Evolutionary conservation across 2,113 vertebrate genomes (phyloP).

Genomic region (Indicator maculatus): DNA sequence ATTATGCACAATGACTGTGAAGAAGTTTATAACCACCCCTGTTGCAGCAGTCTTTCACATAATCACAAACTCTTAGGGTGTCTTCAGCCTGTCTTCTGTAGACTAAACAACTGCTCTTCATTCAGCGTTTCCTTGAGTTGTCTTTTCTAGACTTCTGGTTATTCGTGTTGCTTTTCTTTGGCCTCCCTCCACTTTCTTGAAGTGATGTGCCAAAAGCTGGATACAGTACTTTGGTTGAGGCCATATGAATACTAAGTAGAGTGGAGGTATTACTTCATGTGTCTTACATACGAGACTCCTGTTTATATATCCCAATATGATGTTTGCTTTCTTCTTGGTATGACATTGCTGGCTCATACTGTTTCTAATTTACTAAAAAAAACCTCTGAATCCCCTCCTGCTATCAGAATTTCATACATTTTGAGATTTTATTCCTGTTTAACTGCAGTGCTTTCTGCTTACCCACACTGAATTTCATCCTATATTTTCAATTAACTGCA

Average conservation of each 20-base stretch:
- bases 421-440: background rate
- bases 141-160: background rate
- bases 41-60: background rate
- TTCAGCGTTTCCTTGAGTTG: background rate
- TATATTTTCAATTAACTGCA: background rate
- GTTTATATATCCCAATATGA: conserved; percentile 40
- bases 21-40: background rate
- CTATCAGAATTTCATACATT: background rate
- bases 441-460: background rate
- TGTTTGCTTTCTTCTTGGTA: conserved; percentile 37
- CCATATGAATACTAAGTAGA: background rate
- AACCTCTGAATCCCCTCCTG: background rate
- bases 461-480: background rate
- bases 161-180: conserved; percentile 42
- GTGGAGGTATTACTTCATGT: conserved; percentile 26
- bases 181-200: background rate
- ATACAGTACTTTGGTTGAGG: conserved; percentile 19
- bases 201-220: conserved; percentile 3
- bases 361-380: conserved; percentile 11
- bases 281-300: background rate
- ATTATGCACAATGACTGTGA: accelerated
- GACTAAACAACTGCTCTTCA: conserved; percentile 10
- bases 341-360: conserved; percentile 25
- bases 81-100: background rate
- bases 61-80: background rate